Conservation (phyloP, 64 coral and sea anemone species). For the Anthopleura sola region DNA sequence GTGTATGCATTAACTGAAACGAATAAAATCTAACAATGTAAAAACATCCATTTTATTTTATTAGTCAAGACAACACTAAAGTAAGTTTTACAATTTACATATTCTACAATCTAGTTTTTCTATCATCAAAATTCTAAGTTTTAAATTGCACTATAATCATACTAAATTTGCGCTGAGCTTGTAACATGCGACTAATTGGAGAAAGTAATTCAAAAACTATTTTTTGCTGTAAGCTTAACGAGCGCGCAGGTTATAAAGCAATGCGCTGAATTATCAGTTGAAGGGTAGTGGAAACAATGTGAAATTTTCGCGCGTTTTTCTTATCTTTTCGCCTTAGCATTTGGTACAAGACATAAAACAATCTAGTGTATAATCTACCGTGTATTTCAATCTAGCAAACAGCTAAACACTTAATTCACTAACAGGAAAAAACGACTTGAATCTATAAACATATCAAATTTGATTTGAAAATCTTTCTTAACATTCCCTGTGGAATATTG, state of each 20-base stretch:
- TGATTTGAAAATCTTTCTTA: constrained; percentile 2
- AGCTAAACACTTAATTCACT: too few relatives aligned
- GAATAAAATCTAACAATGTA: not conserved
- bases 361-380: too few relatives aligned
- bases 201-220: too few relatives aligned
- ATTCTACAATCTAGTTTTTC: not conserved
- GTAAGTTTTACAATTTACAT: not conserved
- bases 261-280: not conserved
- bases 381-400: not conserved
- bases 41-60: not conserved
- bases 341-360: too few relatives aligned
- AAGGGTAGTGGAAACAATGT: not conserved
- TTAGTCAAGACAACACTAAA: not conserved
- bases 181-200: too few relatives aligned
- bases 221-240: too few relatives aligned
- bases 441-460: not conserved
- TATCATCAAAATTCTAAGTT: too few relatives aligned
- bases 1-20: too few relatives aligned
- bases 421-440: not conserved
- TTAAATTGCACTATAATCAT: too few relatives aligned
- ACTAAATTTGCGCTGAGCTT: too few relatives aligned
- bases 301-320: not conserved
- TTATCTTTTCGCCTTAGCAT: too few relatives aligned
- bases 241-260: not conserved
- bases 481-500: not conserved